Conservation (phyloP, 2,888 invertebrate species). For the Caenorhabditis sp. region DNA sequence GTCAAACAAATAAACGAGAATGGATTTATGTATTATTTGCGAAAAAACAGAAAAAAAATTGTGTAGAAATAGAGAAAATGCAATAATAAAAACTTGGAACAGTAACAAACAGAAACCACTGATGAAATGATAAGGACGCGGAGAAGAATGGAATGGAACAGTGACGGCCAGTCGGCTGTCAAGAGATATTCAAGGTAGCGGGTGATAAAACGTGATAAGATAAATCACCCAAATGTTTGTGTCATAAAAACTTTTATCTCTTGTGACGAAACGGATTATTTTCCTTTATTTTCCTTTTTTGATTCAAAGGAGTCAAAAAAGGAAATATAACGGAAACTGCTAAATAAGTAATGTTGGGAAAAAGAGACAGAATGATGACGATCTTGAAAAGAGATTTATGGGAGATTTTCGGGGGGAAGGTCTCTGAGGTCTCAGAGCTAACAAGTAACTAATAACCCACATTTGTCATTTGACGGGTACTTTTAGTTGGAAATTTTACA, state of each 20-base stretch:
- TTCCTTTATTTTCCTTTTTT: neutral
- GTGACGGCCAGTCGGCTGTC: slow-evolving; percentile 53
- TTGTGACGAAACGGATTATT: slow-evolving; percentile 20
- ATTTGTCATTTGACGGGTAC: slow-evolving; percentile 52
- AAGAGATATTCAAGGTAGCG: slow-evolving; percentile 27
- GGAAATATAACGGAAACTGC: neutral
- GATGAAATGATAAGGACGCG: slow-evolving; percentile 52
- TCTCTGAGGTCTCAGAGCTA: slow-evolving; percentile 15
- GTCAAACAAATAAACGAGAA: slow-evolving; percentile 1
- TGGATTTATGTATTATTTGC: too few species aligned
- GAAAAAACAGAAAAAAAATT: too few species aligned
- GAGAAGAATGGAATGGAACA: neutral
- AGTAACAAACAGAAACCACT: slow-evolving; percentile 51
- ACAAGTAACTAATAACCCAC: slow-evolving; percentile 23
- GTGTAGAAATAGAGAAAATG: neutral
- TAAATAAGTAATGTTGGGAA: neutral
- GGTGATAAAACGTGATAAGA: slow-evolving; percentile 57
- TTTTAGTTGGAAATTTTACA: too few species aligned
- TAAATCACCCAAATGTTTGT: slow-evolving; percentile 46
- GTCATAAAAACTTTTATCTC: slow-evolving; percentile 28
- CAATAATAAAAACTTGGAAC: neutral
- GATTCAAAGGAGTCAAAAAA: too few species aligned
- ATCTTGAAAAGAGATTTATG: slow-evolving; percentile 36
- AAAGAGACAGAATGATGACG: slow-evolving; percentile 27
- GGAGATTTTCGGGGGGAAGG: slow-evolving; percentile 12